These are phyloP conservation scores for Xanthia icteritia DNA, from an alignment of 2,888 invertebrate genomes.

Conservation along the genomic window DNA sequence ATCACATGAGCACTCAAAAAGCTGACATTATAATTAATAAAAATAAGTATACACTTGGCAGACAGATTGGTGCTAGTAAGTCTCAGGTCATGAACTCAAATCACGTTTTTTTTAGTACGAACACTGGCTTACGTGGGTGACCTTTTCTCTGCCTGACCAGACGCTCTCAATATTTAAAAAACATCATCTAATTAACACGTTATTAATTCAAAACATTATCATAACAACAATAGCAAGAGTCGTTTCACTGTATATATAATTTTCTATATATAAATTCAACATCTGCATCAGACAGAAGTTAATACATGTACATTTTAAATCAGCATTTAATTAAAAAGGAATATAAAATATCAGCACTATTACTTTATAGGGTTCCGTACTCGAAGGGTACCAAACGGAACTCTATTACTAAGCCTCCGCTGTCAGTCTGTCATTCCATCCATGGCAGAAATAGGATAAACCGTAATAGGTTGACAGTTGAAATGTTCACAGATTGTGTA, in stretches of 20 bases:
- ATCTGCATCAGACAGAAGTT: conserved; percentile 20
- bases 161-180: conserved; percentile 12
- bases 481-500: no score
- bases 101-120: conserved; percentile 19
- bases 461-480: no score
- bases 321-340: conserved; percentile 31
- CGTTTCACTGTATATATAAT: conserved; percentile 17
- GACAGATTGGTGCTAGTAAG: conserved; percentile 35
- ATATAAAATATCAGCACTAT: conserved; percentile 21
- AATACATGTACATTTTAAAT: conserved; percentile 49
- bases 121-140: background rate
- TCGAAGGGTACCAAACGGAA: no score
- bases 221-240: conserved; percentile 28
- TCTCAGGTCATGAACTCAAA: conserved; percentile 16
- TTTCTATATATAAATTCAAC: conserved; percentile 24
- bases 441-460: no score
- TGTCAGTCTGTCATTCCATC: no score
- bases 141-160: conserved; percentile 9
- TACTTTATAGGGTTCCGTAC: background rate
- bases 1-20: background rate
- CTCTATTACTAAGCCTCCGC: no score
- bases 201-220: conserved; percentile 25
- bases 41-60: conserved; percentile 21
- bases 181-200: background rate
- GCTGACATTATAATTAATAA: conserved; percentile 29